Base-by-base conservation (phyloP, 2,113 vertebrate species). In the Emydocephalus ijimae region DNA sequence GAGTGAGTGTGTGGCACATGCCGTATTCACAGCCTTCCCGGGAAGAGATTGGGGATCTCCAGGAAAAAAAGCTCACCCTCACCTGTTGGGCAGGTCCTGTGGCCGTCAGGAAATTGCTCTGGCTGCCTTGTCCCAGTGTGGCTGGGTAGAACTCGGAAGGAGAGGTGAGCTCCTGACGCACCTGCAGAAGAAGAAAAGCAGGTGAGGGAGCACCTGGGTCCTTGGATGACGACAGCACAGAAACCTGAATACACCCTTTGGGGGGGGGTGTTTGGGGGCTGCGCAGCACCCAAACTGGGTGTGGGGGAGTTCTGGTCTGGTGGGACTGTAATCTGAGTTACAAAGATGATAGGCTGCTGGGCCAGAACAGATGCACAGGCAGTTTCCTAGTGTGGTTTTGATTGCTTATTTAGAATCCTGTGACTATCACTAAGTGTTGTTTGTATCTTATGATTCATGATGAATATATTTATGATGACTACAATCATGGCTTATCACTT, bases 101-200 rank as follows among this genome's bases (percentile, higher is more conserved):
- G 9, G 95, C 94, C 2, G 96, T 94, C 26, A 97, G 96, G 94
- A 97, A 97, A 91, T 94, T 96, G 89, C 94, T 97, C 61, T 97
- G 97, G 91, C 95, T 96, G 87, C 96, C 95, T 90, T 96, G 96
- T 86, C 97, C 96, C 92, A 97, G 92, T 89, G 96, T 56, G 92
- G 96, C 43, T 5, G 97, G 95, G 89, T 97, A 97, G 93, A 97
- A 97, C 74, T 97, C 97, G 0, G 97, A 96, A 18, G 97, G 96
- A 39, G 97, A 96, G 1, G 96, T 93, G 90, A 97, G 95, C 23
- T 97, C 96, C 90, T 97, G 97, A 88, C 97, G 96, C 85, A 97
- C 95, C 97, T 97, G 87, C 54, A 18, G 24, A 20, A 12, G 45
- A 45, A 52, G 20, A 12, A 6, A 14, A 3, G 24, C 14, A 5